Base-by-base conservation (phyloP, 2,888 invertebrate species). In the Lissonota sp. region DNA sequence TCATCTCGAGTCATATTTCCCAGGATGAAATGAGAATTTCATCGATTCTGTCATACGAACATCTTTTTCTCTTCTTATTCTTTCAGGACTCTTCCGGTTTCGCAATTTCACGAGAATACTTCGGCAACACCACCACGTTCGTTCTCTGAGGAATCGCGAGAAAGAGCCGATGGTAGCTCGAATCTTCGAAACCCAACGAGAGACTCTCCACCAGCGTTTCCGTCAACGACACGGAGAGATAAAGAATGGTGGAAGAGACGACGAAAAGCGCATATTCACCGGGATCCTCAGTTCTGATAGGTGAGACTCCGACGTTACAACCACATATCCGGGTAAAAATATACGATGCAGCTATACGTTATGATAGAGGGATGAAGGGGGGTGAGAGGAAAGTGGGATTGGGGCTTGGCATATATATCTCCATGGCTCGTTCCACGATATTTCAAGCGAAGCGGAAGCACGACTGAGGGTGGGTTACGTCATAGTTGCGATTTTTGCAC, bases 381-480 rank as follows among this genome's bases (percentile, higher is more conserved):
- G 26, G 26, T 3, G 57, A 60, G 75, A 66, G 26, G 26, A 5
- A 12, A 64, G 39, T 37, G 62, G 64, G 73, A 16, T 62, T 49
- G 46, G 62, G 26, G 51, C 26, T 80, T 76, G 70, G 73, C 77
- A 55, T 83, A 86, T 84, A 83, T 83, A 78, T 85, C 84, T 84
- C 84, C 76, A 84, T 84, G 82, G 83, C 85, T 86, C 86, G 88
- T 88, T 89, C 84, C 87, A 88, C 88, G 88, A 90, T 91, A 91
- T 91, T 91, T 90, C 89, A 87, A 85, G 83, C 84, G 82, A 84
- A 84, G 69, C 67, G 55, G 64, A 74, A 62, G 16, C 44, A n/a
- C 58, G 39, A 39, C 7, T 66, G 51, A 16, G 51, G 49, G 51
- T 49, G 46, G 71, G 51, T 49, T 40, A 44, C 42, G 42, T 44